phyloP scores from a whole-genome alignment of 2,113 vertebrate genomes.

The Macquaria australasica region DNA sequence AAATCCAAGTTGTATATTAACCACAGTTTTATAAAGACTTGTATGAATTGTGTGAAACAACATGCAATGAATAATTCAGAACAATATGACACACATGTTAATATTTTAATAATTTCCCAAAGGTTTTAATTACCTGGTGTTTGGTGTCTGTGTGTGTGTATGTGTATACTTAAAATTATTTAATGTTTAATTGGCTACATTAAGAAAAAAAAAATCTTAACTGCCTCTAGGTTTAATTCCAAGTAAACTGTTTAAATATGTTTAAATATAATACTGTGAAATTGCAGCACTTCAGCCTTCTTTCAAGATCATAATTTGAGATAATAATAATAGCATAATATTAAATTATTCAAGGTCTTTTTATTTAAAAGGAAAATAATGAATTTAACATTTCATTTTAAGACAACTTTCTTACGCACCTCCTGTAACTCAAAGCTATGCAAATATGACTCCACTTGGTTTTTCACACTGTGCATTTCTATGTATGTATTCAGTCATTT shows the following conservation, averaged over 20 bases:
- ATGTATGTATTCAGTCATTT: not conserved
- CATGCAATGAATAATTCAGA: not conserved
- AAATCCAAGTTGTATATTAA: not conserved
- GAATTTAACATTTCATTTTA: not conserved
- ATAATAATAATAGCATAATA: not conserved
- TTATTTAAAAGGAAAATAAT: not conserved
- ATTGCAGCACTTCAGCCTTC: not conserved
- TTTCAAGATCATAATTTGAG: not conserved
- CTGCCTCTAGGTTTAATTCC: not conserved
- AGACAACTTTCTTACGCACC: too few species aligned
- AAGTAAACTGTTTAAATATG: not conserved
- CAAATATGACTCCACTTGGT: not conserved
- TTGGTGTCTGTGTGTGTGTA: not conserved
- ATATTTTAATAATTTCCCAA: not conserved
- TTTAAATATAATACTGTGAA: not conserved
- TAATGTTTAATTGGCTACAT: not conserved
- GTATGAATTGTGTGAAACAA: not conserved
- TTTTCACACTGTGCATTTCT: not conserved
- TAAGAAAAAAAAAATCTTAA: not conserved
- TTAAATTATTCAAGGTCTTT: not conserved
- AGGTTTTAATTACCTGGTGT: not conserved
- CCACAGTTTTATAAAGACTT: not conserved
- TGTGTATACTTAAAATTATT: not conserved
- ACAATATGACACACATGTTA: not conserved
- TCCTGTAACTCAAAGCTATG: not conserved